Conservation (phyloP, 1,140 invertebrate species). For the Hyles euphorbiae region DNA sequence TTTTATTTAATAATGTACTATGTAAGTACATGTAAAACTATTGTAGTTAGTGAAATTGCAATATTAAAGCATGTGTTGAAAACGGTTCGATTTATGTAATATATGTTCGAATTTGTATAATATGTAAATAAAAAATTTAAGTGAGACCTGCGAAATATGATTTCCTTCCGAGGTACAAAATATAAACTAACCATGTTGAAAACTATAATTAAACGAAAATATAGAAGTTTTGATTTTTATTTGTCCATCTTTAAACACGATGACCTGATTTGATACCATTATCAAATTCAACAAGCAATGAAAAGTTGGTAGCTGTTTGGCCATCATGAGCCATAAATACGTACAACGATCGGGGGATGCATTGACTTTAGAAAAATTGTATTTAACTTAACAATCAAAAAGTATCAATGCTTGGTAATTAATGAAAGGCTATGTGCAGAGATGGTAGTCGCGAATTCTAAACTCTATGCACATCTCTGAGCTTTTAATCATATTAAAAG, state of each 20-base stretch:
- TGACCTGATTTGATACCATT: too few species aligned
- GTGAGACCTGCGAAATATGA: slow-evolving; percentile 70
- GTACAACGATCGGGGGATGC: too few species aligned
- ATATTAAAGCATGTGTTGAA: slow-evolving; percentile 42
- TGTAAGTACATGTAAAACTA: slow-evolving; percentile 57
- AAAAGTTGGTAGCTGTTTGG: too few species aligned
- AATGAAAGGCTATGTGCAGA: too few species aligned
- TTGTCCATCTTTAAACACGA: neutral
- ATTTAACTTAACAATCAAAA: too few species aligned
- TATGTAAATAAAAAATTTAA: slow-evolving; percentile 72
- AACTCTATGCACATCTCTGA: too few species aligned
- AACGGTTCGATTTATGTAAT: slow-evolving; percentile 55
- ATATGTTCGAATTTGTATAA: slow-evolving; percentile 66
- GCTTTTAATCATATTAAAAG: too few species aligned
- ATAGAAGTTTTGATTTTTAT: slow-evolving; percentile 31
- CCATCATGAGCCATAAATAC: too few species aligned
- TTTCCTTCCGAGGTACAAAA: slow-evolving; percentile 75
- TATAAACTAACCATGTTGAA: slow-evolving; percentile 74
- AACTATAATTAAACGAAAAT: slow-evolving; percentile 72
- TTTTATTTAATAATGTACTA: slow-evolving; percentile 50
- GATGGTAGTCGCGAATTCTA: too few species aligned
- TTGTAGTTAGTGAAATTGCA: slow-evolving; percentile 60
- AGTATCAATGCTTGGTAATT: too few species aligned
- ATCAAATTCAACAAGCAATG: too few species aligned
- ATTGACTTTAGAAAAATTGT: too few species aligned